Evolutionary conservation across 2,888 invertebrate genomes (phyloP).

Genomic region (Laothoe populi): DNA sequence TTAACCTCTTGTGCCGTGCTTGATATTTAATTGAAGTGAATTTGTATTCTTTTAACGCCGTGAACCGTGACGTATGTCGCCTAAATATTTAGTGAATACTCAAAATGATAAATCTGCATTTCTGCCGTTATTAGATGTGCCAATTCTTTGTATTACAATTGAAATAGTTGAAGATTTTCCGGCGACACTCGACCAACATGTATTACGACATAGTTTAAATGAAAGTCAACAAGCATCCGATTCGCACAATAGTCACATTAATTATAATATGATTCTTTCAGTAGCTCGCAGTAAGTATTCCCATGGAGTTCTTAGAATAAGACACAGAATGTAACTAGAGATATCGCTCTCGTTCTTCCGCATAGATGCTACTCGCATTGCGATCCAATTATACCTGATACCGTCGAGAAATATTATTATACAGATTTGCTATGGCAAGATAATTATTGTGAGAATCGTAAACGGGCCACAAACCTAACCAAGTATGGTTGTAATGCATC

Average conservation of each 20-base stretch:
- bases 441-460: constrained; percentile 77
- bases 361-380: constrained; percentile 79
- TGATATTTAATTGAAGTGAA: constrained; percentile 56
- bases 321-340: constrained; percentile 81
- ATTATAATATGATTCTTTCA: constrained; percentile 21
- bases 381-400: constrained; percentile 82
- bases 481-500: constrained; percentile 53
- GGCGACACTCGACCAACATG: neutral
- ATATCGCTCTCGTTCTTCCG: constrained; percentile 76
- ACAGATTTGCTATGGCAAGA: constrained; percentile 64
- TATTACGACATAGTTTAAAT: constrained; percentile 13
- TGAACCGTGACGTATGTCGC: constrained; percentile 7
- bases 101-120: neutral
- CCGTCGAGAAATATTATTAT: constrained; percentile 73
- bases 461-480: constrained; percentile 60
- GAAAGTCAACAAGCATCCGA: constrained; percentile 12
- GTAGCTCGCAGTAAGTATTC: constrained; percentile 47
- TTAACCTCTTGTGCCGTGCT: constrained; percentile 54
- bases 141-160: constrained; percentile 15
- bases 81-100: constrained; percentile 5
- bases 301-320: constrained; percentile 80
- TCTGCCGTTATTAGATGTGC: neutral
- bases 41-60: constrained; percentile 38
- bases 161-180: constrained; percentile 17
- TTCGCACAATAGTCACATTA: constrained; percentile 18